Evolutionary conservation across 2,113 vertebrate species (phyloP).

Genomic region (Cololabis saira): DNA sequence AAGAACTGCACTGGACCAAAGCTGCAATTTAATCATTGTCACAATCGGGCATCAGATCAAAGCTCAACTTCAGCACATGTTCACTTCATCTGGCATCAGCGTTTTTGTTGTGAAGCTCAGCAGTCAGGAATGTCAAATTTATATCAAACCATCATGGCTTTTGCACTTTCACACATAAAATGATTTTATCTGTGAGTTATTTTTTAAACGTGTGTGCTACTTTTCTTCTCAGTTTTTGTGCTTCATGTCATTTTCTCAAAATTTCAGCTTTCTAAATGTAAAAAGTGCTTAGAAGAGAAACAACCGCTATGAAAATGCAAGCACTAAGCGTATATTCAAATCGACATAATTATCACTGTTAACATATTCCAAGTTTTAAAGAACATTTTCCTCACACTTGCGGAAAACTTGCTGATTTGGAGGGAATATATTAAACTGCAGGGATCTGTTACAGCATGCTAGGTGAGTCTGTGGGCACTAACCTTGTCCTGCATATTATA

Average conservation of each 20-base stretch:
- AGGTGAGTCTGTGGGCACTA: slow-evolving; percentile 30
- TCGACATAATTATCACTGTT: too few species aligned
- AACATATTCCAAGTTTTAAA: slow-evolving; percentile 11
- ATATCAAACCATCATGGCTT: too few species aligned
- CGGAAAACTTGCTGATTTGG: slow-evolving; percentile 15
- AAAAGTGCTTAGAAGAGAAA: too few species aligned
- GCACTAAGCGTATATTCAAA: too few species aligned
- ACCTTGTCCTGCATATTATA: slow-evolving; percentile 39
- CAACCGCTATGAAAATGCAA: too few species aligned
- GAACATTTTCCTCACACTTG: slow-evolving; percentile 18
- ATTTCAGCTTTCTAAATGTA: too few species aligned
- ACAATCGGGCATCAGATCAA: neutral
- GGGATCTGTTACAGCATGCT: slow-evolving; percentile 22
- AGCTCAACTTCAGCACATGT: neutral
- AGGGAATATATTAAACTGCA: slow-evolving; percentile 9
- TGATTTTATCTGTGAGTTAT: too few species aligned
- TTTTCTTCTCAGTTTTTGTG: too few species aligned
- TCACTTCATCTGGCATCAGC: neutral
- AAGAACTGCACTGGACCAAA: slow-evolving; percentile 2
- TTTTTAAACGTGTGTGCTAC: too few species aligned
- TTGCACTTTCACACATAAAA: too few species aligned
- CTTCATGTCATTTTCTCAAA: too few species aligned
- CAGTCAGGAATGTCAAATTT: neutral
- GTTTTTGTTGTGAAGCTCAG: slow-evolving; percentile 1
- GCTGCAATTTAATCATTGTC: slow-evolving; percentile 1